Evolutionary conservation across 1,140 invertebrate genomes (phyloP).

Genomic region (Callitettix versicolor): DNA sequence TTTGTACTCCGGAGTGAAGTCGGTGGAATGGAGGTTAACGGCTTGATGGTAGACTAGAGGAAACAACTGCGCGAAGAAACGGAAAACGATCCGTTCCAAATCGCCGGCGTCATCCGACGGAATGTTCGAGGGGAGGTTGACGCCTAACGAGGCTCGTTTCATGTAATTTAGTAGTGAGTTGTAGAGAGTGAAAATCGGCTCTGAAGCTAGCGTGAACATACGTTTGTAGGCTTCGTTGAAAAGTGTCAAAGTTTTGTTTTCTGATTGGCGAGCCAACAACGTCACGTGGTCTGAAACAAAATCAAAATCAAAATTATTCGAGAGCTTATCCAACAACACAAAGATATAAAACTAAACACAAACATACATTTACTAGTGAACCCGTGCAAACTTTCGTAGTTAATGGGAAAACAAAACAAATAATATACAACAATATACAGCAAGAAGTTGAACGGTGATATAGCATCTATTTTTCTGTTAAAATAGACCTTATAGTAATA

Average conservation of each 20-base stretch:
- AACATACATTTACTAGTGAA: no score
- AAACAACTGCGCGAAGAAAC: conserved; percentile 75
- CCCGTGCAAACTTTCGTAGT: no score
- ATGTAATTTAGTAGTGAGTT: conserved; percentile 56
- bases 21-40: conserved; percentile 30
- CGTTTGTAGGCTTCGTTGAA: conserved; percentile 64
- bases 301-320: no score
- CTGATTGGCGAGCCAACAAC: conserved; percentile 56
- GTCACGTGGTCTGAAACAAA: conserved; percentile 60
- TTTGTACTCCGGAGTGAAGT: conserved; percentile 63
- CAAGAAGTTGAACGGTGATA: no score
- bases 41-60: conserved; percentile 66
- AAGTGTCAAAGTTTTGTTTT: conserved; percentile 64
- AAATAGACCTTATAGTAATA: no score
- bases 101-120: conserved; percentile 31
- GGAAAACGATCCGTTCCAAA: conserved; percentile 49
- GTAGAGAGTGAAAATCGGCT: conserved; percentile 54
- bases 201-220: conserved; percentile 49
- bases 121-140: conserved; percentile 26
- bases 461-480: no score
- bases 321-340: no score
- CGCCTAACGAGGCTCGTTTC: conserved; percentile 24
- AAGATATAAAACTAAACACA: no score
- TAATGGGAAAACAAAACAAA: no score
- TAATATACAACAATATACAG: no score